Evolutionary conservation across 2,888 invertebrate species (phyloP), one percentile per base, ranked within the genome.

Genomic region (Listrodromus nycthemerus): DNA sequence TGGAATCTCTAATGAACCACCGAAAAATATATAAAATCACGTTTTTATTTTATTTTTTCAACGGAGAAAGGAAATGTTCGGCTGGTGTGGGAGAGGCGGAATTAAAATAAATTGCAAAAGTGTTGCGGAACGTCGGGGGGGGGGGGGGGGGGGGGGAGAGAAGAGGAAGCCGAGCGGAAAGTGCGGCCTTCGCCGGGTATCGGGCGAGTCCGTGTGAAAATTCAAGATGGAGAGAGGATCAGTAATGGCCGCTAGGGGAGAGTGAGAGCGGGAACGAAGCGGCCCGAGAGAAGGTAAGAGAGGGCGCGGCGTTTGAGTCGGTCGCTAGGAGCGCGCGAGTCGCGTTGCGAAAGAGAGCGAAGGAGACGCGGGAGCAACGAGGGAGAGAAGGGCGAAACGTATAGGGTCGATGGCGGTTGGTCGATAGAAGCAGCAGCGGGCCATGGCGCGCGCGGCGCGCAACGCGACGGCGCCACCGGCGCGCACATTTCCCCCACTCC

Each of bases 221-320:
- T 87, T 85, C 88, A 88, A 89, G 89, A 89, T 90, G 90, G 89
- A 87, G 65, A 70, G 87, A 89, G 85, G 86, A 88, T 86, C 87
- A 83, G 87, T 87, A 86, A 88, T 87, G 84, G 86, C 81, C 84
- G 85, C 83, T 70, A 87, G 87, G 78, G 79, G 83, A 75, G 37
- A 30, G 30, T 2, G 30, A 30, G 4, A 30, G 30, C 1, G 30
- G 4, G 83, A 74, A n/a, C n/a, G 81, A 81, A 80, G 80, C 33
- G 75, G 50, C 58, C 55, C 21, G 27, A 19, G 27, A 55, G 63
- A 52, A 74, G 61, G 52, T 78, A 45, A 45, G 75, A 76, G 70
- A 52, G 79, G 45, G n/a, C n/a, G 80, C 66, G 71, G 83, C 66
- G 74, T 82, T 84, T 80, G 78, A 69, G 77, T 83, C 80, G 80